Percentiles rank a stretch among this genome's conserved stretches.
These are phyloP conservation scores for Mobula hypostoma DNA, from an alignment of 2,113 vertebrate species.

Conservation along the genomic window DNA sequence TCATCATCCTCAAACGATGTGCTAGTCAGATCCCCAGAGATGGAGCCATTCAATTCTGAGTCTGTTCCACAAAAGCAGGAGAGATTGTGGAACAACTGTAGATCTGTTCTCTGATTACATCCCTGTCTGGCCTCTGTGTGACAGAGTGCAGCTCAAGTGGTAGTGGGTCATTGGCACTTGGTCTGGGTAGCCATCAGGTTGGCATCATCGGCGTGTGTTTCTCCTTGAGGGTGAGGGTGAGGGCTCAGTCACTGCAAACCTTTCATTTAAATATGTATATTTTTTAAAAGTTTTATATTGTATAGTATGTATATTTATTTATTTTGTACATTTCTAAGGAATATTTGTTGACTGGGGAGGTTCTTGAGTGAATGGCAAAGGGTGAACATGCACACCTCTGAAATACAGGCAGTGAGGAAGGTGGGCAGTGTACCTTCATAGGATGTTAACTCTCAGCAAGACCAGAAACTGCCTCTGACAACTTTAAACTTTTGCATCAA, in stretches of 20 bases:
- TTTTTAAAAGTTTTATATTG: conserved; percentile 30
- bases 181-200: no score
- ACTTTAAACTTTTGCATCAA: neutral
- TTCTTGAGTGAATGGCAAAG: neutral
- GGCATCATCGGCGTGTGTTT: neutral
- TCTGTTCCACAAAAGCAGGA: neutral
- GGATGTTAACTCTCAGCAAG: neutral
- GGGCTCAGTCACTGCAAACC: neutral
- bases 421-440: neutral
- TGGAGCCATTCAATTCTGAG: neutral
- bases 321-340: conserved; percentile 50
- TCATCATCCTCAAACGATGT: no score
- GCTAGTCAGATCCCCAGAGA: no score
- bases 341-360: neutral
- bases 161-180: no score
- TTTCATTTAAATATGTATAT: conserved; percentile 34
- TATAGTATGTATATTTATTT: conserved; percentile 49
- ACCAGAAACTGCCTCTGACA: neutral
- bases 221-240: neutral
- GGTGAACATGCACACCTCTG: neutral
- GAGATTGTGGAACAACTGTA: neutral
- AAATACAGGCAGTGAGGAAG: neutral
- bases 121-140: neutral
- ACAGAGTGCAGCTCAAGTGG: neutral
- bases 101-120: neutral